phyloP scores from a whole-genome alignment of 92 coral and sea anemone species.

The Pocillopora meandrina region DNA sequence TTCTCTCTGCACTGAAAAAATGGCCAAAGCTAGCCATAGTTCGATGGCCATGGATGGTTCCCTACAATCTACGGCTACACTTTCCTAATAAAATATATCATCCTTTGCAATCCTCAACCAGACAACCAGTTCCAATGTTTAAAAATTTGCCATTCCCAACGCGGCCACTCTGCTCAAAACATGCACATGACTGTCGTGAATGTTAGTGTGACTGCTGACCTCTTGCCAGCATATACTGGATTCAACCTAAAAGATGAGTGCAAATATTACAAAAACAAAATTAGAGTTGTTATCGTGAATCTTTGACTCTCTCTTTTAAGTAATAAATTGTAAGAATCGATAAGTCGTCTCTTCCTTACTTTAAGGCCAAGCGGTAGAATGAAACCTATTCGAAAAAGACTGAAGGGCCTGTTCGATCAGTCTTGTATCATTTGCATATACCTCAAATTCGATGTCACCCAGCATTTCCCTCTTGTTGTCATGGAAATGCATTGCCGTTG shows the following conservation, averaged over 20 bases:
- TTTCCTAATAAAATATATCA: no score
- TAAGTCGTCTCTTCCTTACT: no score
- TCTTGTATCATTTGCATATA: neutral
- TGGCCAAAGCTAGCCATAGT: no score
- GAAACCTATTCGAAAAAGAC: no score
- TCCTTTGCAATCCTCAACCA: no score
- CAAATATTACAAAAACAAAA: neutral
- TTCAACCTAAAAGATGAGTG: constrained; percentile 12
- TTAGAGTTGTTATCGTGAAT: no score
- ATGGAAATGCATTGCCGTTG: constrained; percentile 65
- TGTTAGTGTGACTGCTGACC: constrained; percentile 51
- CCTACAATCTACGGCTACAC: no score
- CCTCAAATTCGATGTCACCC: constrained; percentile 55
- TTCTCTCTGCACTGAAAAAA: no score
- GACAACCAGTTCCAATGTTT: neutral
- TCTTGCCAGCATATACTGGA: constrained; percentile 47
- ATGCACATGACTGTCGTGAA: constrained; percentile 28
- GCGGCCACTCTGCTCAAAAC: constrained; percentile 41
- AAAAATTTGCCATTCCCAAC: constrained; percentile 19
- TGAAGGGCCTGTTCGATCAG: neutral
- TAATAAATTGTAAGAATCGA: no score
- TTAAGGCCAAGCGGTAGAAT: no score
- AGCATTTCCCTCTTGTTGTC: constrained; percentile 67
- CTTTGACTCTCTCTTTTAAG: no score
- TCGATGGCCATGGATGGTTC: no score